Evolutionary conservation across 1,140 invertebrate genomes (phyloP).

Genomic region (Callitettix versicolor): DNA sequence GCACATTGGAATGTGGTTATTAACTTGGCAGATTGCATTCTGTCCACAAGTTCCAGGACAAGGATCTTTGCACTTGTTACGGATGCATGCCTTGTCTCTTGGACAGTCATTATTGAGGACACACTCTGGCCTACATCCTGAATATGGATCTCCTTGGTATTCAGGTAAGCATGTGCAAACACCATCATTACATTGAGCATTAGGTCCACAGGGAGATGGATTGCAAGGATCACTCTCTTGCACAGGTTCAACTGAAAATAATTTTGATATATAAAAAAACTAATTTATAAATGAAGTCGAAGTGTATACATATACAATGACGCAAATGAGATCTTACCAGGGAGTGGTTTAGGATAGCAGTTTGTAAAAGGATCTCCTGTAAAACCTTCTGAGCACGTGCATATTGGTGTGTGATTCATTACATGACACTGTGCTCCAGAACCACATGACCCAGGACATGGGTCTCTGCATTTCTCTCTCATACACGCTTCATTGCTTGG

Average conservation of each 20-base stretch:
- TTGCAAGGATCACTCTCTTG: slow-evolving; percentile 47
- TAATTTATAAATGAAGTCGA: neutral
- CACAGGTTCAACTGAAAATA: slow-evolving; percentile 13
- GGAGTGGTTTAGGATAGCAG: slow-evolving; percentile 41
- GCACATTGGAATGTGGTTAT: slow-evolving; percentile 41
- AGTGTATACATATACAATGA: neutral
- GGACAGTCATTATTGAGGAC: slow-evolving; percentile 51
- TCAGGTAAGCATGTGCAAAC: slow-evolving; percentile 46
- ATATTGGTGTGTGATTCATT: no score
- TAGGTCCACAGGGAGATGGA: slow-evolving; percentile 62
- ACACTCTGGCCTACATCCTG: slow-evolving; percentile 51
- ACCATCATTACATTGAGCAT: slow-evolving; percentile 51
- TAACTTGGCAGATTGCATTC: slow-evolving; percentile 53
- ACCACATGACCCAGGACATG: slow-evolving; percentile 58
- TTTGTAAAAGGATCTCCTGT: slow-evolving; percentile 56
- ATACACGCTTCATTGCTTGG: slow-evolving; percentile 49
- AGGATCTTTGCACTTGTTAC: slow-evolving; percentile 62
- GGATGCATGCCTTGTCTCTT: slow-evolving; percentile 55
- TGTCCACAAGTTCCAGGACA: slow-evolving; percentile 62
- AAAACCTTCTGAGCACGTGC: slow-evolving; percentile 53
- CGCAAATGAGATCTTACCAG: slow-evolving; percentile 29
- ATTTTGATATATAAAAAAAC: slow-evolving; percentile 4
- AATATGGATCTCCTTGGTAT: slow-evolving; percentile 50
- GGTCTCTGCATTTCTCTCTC: no score
- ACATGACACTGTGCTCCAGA: slow-evolving; percentile 50